phyloP scores from a whole-genome alignment of 2,113 vertebrate genomes.

The Oreocharis arfaki region DNA sequence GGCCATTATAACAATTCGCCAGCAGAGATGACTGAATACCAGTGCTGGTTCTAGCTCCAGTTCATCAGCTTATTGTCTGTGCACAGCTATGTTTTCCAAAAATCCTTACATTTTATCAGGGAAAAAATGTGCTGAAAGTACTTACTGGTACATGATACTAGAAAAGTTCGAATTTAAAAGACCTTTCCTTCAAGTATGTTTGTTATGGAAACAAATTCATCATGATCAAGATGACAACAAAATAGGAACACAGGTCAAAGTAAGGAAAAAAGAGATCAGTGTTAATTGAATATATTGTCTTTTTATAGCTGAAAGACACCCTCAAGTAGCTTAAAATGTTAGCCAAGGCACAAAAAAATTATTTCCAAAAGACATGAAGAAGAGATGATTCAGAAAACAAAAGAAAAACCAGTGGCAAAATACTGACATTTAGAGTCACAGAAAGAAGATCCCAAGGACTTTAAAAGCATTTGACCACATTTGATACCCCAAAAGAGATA shows the following conservation, averaged over 20 bases:
- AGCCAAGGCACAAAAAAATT: background rate
- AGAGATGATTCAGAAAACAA: background rate
- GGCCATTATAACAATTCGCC: background rate
- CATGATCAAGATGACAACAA: background rate
- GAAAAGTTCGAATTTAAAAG: background rate
- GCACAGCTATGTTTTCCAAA: background rate
- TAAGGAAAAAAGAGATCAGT: background rate
- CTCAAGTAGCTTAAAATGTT: background rate
- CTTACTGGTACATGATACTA: background rate
- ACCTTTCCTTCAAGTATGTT: background rate
- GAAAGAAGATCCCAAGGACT: background rate
- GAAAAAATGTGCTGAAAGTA: background rate
- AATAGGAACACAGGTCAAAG: background rate
- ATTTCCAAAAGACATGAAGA: background rate
- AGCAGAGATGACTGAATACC: background rate
- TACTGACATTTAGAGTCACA: background rate
- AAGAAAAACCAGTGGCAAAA: background rate
- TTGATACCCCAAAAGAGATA: background rate
- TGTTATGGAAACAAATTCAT: background rate
- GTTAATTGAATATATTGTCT: background rate
- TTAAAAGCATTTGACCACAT: background rate
- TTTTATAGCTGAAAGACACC: background rate
- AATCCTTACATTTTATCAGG: background rate
- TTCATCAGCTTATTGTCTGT: background rate
- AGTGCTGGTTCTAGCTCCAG: background rate